A percentile compares a stretch with the other conserved stretches of the same genome.
These are phyloP conservation scores for Psilopogon haemacephalus DNA, from an alignment of 2,113 vertebrate genomes.

Conservation along the genomic window DNA sequence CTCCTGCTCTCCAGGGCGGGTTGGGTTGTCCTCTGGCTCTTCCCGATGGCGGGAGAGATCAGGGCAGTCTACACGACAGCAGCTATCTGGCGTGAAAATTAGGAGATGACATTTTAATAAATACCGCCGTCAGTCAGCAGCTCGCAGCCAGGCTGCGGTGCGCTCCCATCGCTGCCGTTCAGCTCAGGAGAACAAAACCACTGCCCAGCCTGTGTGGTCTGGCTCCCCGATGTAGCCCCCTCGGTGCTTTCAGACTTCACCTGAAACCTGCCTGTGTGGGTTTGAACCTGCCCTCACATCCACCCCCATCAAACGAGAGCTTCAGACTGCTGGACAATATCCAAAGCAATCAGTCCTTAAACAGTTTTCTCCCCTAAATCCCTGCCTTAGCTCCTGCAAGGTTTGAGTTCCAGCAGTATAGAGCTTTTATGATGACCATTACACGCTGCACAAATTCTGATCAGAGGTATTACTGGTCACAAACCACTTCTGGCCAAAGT, in stretches of 20 bases:
- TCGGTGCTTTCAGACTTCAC: neutral
- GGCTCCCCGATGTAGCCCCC: neutral
- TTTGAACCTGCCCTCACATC: neutral
- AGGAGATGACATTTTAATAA: constrained; percentile 64
- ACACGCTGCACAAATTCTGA: constrained; percentile 45
- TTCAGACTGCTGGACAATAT: neutral
- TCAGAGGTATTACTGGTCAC: constrained; percentile 14
- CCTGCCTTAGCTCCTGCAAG: neutral
- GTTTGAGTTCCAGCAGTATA: constrained; percentile 5
- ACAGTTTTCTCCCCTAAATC: neutral
- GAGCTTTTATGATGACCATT: constrained; percentile 39
- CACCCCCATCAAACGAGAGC: neutral
- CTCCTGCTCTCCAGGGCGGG: neutral
- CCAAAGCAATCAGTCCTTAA: constrained; percentile 15
- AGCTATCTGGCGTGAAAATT: constrained; percentile 47
- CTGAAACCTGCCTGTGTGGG: neutral
- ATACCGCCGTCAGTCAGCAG: constrained; percentile 34
- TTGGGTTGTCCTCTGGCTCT: neutral
- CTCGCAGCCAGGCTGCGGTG: neutral
- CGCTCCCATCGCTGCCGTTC: neutral
- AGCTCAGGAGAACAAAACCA: constrained; percentile 24
- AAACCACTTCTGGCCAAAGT: neutral
- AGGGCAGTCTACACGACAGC: neutral
- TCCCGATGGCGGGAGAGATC: neutral
- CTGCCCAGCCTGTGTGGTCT: neutral